Evolutionary conservation across 1,140 invertebrate genomes (phyloP).

Genomic region (Papilio polytes): DNA sequence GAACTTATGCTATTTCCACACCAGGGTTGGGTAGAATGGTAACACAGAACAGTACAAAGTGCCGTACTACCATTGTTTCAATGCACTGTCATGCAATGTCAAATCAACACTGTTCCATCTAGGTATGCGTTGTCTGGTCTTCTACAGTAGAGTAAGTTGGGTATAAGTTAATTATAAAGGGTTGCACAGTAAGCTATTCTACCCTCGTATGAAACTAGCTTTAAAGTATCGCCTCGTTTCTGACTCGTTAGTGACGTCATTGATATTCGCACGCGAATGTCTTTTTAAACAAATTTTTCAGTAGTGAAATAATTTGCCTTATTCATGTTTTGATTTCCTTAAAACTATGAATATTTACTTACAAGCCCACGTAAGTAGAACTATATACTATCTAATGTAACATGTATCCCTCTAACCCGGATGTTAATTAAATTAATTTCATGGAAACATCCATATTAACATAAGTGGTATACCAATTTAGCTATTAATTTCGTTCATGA

Average conservation of each 20-base stretch:
- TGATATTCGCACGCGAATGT: conserved; percentile 51
- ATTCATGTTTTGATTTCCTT: no score
- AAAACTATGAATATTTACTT: no score
- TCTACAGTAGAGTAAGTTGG: no score
- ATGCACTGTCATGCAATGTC: neutral
- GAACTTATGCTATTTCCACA: conserved; percentile 60
- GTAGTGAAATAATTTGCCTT: no score
- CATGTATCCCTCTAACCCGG: neutral
- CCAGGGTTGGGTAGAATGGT: neutral
- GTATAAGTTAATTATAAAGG: no score
- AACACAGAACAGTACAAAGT: neutral
- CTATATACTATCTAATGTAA: neutral
- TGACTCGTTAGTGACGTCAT: conserved; percentile 45
- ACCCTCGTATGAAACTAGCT: neutral
- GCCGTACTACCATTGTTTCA: neutral
- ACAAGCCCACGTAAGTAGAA: no score
- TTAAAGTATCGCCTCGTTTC: neutral
- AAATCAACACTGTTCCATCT: no score
- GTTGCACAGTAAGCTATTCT: neutral
- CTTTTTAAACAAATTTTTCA: neutral
- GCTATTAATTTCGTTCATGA: conserved; percentile 25
- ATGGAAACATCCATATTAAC: neutral
- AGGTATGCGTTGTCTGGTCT: no score
- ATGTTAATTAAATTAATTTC: neutral
- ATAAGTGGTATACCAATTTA: conserved; percentile 27